These are phyloP conservation scores for Escarpia spicata DNA, from an alignment of 2,888 invertebrate species.

Conservation along the genomic window DNA sequence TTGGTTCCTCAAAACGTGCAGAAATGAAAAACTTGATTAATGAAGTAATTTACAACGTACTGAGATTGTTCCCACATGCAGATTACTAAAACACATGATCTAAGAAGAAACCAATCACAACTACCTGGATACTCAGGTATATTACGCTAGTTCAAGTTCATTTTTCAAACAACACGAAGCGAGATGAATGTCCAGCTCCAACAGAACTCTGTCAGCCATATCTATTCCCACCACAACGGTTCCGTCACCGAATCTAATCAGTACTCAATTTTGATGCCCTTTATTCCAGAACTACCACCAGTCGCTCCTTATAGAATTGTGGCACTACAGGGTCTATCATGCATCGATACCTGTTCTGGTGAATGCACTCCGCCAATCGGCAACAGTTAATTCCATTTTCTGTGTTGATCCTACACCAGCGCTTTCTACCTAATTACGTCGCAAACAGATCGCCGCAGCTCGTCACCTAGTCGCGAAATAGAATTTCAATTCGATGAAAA, in stretches of 20 bases:
- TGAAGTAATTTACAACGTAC: no score
- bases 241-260: neutral
- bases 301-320: neutral
- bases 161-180: neutral
- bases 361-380: neutral
- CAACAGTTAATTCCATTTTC: neutral
- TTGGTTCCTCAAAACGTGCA: no score
- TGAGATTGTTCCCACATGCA: no score
- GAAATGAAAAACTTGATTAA: no score
- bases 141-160: neutral
- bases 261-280: neutral
- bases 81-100: no score
- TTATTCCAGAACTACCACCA: neutral
- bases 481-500: neutral
- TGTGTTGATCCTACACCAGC: neutral
- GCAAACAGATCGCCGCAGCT: neutral
- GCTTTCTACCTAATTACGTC: conserved; percentile 3
- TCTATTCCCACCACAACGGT: neutral
- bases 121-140: no score
- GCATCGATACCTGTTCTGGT: neutral
- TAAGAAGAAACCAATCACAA: no score
- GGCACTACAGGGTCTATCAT: neutral
- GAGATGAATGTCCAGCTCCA: neutral
- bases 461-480: neutral
- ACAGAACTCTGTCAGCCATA: neutral